These are phyloP conservation scores for Recurvirostra avosetta DNA, from an alignment of 2,113 vertebrate genomes.

Conservation along the genomic window DNA sequence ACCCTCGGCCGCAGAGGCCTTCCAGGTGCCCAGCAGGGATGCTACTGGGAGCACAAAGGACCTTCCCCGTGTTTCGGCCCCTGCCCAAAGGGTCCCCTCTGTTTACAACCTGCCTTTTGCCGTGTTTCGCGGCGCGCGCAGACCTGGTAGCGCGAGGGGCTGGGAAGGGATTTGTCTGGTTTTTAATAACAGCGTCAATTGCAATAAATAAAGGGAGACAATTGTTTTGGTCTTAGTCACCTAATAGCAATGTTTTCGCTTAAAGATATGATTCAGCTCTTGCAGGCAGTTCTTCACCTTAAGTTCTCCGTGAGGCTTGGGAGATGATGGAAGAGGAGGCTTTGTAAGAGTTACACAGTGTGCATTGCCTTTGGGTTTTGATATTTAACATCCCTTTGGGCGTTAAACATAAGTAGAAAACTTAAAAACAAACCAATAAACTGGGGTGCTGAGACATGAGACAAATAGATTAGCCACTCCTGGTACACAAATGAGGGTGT, in stretches of 20 bases:
- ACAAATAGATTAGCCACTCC: not conserved
- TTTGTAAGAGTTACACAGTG: not conserved
- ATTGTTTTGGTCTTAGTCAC: slow-evolving; percentile 24
- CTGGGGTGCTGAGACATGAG: not conserved
- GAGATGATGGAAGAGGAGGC: not conserved
- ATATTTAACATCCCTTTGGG: not conserved
- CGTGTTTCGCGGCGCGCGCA: not conserved
- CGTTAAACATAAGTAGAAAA: not conserved
- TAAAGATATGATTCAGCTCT: slow-evolving; percentile 1
- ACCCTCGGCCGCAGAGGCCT: too few species aligned
- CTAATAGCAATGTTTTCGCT: slow-evolving; percentile 1
- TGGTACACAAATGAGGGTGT: not conserved
- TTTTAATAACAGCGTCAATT: not conserved
- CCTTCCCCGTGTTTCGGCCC: not conserved
- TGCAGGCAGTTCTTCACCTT: not conserved
- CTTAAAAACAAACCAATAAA: not conserved
- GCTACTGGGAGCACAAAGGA: not conserved
- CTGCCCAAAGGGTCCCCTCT: not conserved
- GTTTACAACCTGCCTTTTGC: not conserved
- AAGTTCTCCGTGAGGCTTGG: not conserved
- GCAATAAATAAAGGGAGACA: not conserved
- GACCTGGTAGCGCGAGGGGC: fast-evolving
- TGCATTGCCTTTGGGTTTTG: not conserved
- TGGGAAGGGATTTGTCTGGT: not conserved
- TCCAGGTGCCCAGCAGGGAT: not conserved